Evolutionary conservation across 2,888 invertebrate species (phyloP), one percentile per base, ranked within the genome.

Genomic region (Andrena minutula): DNA sequence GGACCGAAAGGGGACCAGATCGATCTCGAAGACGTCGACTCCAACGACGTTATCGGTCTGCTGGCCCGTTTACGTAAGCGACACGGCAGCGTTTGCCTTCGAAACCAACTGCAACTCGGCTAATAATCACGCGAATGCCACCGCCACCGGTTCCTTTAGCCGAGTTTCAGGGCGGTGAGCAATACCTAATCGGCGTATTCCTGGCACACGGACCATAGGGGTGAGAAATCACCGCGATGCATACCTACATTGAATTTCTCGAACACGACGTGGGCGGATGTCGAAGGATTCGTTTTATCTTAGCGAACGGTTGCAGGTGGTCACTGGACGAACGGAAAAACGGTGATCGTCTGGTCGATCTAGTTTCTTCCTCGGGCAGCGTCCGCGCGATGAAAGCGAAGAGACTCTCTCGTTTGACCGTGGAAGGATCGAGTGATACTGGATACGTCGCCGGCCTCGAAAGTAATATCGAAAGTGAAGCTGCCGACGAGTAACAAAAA

Each of bases 381-480:
- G 77, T 80, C 77, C 78, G 86, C 79, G 75, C 87, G 89, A 92
- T 91, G 93, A 93, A 93, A 93, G 93, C 91, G 93, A 93, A 92
- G 90, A 91, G 90, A 92, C 91, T 91, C 92, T 91, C 92, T 90
- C 90, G 89, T 86, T 89, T 80, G 87, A 82, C 85, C 85, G 87
- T 88, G 89, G 89, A 86, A 88, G 88, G 89, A 90, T 85, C 84
- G 83, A 80, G 78, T 86, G 89, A 90, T 89, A 89, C 88, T 86
- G 88, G 85, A 89, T 89, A 88, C 88, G 86, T 88, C 91, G 90
- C 89, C 90, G 91, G 90, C 90, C 91, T 93, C 92, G 93, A 93
- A 93, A 93, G 92, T 90, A 87, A 87, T 91, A 93, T 93, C 91
- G 93, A 93, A 92, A 93, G 93, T 92, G 92, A 93, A 93, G 93